Percentiles rank a stretch among this genome's conserved stretches.
These are phyloP conservation scores for Drosophila meridionalis DNA, from an alignment of 2,888 invertebrate species.

Conservation along the genomic window DNA sequence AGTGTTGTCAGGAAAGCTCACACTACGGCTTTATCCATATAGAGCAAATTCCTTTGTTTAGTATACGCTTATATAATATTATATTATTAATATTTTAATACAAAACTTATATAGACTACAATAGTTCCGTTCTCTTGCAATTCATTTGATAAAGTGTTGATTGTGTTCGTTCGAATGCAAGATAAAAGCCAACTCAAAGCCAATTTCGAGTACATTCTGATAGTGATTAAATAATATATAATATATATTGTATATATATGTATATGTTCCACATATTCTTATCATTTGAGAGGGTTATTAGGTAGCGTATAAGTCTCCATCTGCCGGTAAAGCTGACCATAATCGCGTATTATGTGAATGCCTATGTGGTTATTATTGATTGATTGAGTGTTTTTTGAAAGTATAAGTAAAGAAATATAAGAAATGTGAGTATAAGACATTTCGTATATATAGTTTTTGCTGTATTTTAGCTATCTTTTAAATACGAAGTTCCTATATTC, in stretches of 20 bases:
- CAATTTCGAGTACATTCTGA: background rate
- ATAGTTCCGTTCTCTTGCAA: slow-evolving; percentile 1
- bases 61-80: background rate
- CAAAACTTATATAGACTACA: background rate
- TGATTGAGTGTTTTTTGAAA: background rate
- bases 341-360: background rate
- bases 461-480: background rate
- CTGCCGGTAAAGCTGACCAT: background rate
- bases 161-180: background rate
- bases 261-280: background rate
- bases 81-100: background rate
- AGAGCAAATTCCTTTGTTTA: background rate
- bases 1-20: background rate
- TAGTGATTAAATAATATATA: background rate
- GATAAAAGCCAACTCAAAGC: background rate
- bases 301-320: background rate
- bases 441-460: background rate
- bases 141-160: slow-evolving; percentile 1
- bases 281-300: background rate
- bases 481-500: background rate
- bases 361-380: background rate
- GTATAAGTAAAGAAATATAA: background rate
- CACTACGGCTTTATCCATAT: background rate
- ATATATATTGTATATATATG: background rate
- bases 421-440: background rate